Evolutionary conservation across 2,888 invertebrate species (phyloP).

Genomic region (Sussaba pulchella): DNA sequence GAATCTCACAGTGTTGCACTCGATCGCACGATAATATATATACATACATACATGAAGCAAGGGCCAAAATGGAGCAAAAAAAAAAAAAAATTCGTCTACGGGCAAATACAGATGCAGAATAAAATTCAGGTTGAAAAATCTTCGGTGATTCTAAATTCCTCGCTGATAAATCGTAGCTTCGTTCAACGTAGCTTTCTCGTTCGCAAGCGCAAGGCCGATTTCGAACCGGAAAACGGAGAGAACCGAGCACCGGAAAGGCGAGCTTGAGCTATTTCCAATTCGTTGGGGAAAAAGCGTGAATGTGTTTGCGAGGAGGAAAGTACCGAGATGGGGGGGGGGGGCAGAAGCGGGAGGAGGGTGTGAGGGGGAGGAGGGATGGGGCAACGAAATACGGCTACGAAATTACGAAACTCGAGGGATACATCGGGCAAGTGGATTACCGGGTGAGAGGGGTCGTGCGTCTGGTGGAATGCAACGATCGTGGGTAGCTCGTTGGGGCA

Average conservation of each 20-base stretch:
- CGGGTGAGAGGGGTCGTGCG: constrained; percentile 21
- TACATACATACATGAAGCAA: not conserved
- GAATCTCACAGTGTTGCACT: not conserved
- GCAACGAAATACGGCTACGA: constrained; percentile 39
- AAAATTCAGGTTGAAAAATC: constrained; percentile 59
- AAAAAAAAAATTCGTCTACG: no score
- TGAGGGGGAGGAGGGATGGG: no score
- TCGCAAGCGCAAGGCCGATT: constrained; percentile 9
- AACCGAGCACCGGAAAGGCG: constrained; percentile 24
- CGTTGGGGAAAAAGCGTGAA: not conserved
- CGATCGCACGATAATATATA: constrained; percentile 24
- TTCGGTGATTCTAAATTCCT: constrained; percentile 59
- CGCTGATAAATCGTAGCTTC: constrained; percentile 60
- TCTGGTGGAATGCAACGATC: no score
- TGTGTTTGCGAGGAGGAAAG: no score
- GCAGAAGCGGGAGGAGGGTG: no score
- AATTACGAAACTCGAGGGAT: constrained; percentile 60
- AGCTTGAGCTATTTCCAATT: not conserved
- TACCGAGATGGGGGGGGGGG: no score
- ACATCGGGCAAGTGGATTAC: constrained; percentile 61
- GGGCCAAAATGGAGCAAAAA: no score
- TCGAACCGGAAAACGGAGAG: constrained; percentile 24
- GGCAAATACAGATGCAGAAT: constrained; percentile 5
- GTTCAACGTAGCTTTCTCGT: constrained; percentile 42
- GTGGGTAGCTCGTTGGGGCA: no score